phyloP scores from a whole-genome alignment of 1,140 invertebrate genomes.

The Drosophila obscura region DNA sequence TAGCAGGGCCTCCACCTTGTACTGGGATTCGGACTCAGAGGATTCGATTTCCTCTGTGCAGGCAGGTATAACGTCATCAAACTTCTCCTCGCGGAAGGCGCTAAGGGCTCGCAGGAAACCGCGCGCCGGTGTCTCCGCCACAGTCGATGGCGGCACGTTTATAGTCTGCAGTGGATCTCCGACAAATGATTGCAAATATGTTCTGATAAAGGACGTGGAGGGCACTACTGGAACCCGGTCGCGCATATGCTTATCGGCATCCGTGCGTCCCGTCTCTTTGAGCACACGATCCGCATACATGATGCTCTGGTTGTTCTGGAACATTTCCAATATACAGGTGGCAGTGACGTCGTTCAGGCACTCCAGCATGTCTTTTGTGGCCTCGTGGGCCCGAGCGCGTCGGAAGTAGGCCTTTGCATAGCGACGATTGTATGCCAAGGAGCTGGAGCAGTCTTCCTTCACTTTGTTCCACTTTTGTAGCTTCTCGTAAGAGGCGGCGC shows the following conservation, averaged over 20 bases:
- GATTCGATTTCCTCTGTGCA: conserved; percentile 92
- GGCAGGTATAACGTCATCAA: conserved; percentile 90
- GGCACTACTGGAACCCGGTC: conserved; percentile 90
- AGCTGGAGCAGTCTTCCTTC: conserved; percentile 93
- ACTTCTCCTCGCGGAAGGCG: conserved; percentile 88
- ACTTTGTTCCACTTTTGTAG: conserved; percentile 94
- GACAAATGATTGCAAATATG: conserved; percentile 93
- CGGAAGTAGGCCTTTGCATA: conserved; percentile 95
- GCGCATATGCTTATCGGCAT: conserved; percentile 89
- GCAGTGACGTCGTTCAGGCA: conserved; percentile 96
- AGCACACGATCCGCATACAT: conserved; percentile 93
- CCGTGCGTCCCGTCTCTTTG: conserved; percentile 89
- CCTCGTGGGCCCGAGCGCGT: conserved; percentile 92
- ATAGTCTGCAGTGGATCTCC: conserved; percentile 88
- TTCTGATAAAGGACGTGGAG: conserved; percentile 92
- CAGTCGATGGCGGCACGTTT: conserved; percentile 13
- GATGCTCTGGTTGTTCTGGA: conserved; percentile 91
- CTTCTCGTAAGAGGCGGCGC: conserved; percentile 97
- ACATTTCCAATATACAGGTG: conserved; percentile 95
- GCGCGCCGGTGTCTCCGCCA: conserved; percentile 82
- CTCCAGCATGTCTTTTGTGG: conserved; percentile 89
- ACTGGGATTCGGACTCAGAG: conserved; percentile 85
- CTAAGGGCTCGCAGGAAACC: conserved; percentile 88
- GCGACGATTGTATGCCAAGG: conserved; percentile 92
- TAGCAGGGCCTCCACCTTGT: conserved; percentile 88